Conservation (phyloP, 2,888 invertebrate species). For the Rotaria macrura region DNA sequence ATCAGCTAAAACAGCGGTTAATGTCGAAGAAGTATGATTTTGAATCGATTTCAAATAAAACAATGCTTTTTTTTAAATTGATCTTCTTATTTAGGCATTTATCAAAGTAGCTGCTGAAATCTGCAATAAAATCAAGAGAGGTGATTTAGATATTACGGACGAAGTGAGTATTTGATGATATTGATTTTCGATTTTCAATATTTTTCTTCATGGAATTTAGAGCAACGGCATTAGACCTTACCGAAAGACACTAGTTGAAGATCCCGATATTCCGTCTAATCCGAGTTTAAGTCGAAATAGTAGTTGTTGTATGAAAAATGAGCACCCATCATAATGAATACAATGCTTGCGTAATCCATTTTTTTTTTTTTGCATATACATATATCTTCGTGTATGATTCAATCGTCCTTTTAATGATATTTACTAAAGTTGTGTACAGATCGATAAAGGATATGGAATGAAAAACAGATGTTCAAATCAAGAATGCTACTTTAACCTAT, state of each 20-base stretch:
- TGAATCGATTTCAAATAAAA: neutral
- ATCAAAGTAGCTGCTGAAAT: slow-evolving; percentile 99
- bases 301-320: neutral
- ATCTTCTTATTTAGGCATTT: slow-evolving; percentile 61
- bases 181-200: neutral
- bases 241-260: neutral
- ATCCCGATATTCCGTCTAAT: neutral
- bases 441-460: no score
- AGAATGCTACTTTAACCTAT: no score
- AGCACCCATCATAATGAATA: neutral
- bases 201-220: neutral
- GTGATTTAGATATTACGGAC: slow-evolving; percentile 97
- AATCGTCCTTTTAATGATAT: no score
- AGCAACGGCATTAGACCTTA: slow-evolving; percentile 29
- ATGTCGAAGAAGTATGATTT: slow-evolving; percentile 70
- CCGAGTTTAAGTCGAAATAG: neutral
- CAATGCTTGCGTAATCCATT: neutral
- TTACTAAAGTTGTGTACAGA: no score
- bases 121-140: slow-evolving; percentile 98
- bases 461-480: no score
- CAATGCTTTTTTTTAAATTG: neutral
- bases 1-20: slow-evolving; percentile 95
- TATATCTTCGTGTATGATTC: no score
- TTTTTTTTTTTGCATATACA: no score
- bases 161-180: slow-evolving; percentile 60